A percentile compares a stretch with the other conserved stretches of the same genome.
phyloP scores from a whole-genome alignment of 2,888 invertebrate genomes.

The Ormyrus labotus region DNA sequence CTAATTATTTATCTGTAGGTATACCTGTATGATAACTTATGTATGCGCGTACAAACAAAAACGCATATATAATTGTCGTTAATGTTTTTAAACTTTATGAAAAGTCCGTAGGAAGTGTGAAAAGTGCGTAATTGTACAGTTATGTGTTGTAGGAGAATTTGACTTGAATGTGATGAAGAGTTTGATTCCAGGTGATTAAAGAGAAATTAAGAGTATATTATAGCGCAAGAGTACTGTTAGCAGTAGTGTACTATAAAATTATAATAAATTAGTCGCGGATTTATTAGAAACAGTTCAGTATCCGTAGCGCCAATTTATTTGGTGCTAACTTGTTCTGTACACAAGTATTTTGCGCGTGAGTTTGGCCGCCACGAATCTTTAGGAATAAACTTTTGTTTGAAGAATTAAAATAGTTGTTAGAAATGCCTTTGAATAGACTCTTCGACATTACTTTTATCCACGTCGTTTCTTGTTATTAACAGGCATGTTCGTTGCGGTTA shows the following conservation, averaged over 20 bases:
- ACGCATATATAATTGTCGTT: constrained; percentile 67
- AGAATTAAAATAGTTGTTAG: constrained; percentile 30
- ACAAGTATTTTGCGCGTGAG: constrained; percentile 29
- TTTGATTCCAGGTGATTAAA: constrained; percentile 39
- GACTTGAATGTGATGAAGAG: constrained; percentile 50
- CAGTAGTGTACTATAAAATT: constrained; percentile 34
- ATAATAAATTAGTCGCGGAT: constrained; percentile 25
- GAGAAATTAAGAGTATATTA: constrained; percentile 37
- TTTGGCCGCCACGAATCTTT: constrained; percentile 25
- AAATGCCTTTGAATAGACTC: constrained; percentile 33
- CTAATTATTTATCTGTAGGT: constrained; percentile 63
- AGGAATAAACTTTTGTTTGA: constrained; percentile 33
- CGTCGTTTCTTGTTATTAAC: constrained; percentile 42
- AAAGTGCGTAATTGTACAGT: constrained; percentile 50
- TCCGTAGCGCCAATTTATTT: constrained; percentile 35
- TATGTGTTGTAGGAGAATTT: constrained; percentile 49
- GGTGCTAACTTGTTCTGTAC: constrained; percentile 37
- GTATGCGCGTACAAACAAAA: constrained; percentile 27
- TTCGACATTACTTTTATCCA: constrained; percentile 26
- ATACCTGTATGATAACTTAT: constrained; percentile 50
- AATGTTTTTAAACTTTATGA: constrained; percentile 72
- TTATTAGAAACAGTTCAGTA: constrained; percentile 23
- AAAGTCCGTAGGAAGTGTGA: constrained; percentile 49
- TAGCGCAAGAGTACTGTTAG: constrained; percentile 44
- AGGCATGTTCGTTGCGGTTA: constrained; percentile 21